Conservation (phyloP, 1,140 invertebrate genomes). For the Diuraphis noxia region DNA sequence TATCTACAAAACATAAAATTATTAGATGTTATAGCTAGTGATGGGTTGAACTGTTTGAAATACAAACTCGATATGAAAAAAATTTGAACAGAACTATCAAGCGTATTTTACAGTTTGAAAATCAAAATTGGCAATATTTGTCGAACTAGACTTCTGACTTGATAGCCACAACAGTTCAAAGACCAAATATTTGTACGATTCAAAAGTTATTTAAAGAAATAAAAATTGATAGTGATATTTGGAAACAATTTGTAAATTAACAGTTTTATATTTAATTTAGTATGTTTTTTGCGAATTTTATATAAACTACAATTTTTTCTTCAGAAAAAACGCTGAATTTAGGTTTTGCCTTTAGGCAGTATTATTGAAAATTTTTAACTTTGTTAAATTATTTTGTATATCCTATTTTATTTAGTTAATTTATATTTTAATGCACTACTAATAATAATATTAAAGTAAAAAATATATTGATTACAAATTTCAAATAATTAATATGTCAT, state of each 20-base stretch:
- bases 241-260: too few species aligned
- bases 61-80: too few species aligned
- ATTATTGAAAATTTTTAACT: not conserved
- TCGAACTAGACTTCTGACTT: not conserved
- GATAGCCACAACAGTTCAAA: too few species aligned
- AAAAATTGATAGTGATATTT: too few species aligned
- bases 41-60: too few species aligned
- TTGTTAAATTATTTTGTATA: not conserved
- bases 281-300: too few species aligned
- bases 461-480: not conserved
- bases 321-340: not conserved
- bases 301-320: not conserved
- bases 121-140: not conserved
- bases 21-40: not conserved
- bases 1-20: not conserved
- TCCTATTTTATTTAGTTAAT: not conserved
- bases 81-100: too few species aligned
- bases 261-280: too few species aligned
- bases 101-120: too few species aligned
- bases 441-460: not conserved
- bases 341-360: too few species aligned
- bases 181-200: too few species aligned
- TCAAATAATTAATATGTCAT: not conserved
- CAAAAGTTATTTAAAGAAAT: too few species aligned
- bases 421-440: not conserved